These are phyloP conservation scores for Daphoenositta chrysoptera DNA, from an alignment of 2,113 vertebrate species.

Conservation along the genomic window DNA sequence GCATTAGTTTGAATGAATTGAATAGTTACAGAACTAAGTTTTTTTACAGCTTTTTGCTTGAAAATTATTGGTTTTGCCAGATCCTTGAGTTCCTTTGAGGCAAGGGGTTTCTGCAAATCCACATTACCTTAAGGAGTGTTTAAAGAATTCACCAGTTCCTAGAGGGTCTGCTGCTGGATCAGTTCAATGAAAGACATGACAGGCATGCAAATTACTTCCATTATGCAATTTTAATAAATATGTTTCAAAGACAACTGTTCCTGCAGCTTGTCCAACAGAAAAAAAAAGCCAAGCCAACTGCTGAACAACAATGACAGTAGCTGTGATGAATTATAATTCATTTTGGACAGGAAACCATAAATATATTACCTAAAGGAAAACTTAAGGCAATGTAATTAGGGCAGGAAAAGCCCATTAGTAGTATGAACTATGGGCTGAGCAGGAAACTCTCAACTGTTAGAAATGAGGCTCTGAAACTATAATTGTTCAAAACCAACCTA, in stretches of 20 bases:
- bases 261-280: not conserved
- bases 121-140: not conserved
- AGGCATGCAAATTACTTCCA: slow-evolving; percentile 33
- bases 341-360: not conserved
- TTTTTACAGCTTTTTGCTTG: not conserved
- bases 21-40: not conserved
- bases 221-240: slow-evolving; percentile 43
- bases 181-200: not conserved
- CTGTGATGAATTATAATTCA: not conserved
- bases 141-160: not conserved
- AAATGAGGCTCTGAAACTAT: not conserved
- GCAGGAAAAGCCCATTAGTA: not conserved
- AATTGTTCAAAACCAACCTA: not conserved
- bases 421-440: not conserved
- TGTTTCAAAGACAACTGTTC: not conserved
- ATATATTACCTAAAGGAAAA: not conserved
- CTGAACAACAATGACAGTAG: not conserved
- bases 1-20: not conserved
- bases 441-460: not conserved
- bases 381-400: not conserved
- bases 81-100: not conserved
- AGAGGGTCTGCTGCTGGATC: not conserved
- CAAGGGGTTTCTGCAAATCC: not conserved
- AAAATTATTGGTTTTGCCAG: not conserved
- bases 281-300: not conserved